phyloP scores from a whole-genome alignment of 2,113 vertebrate genomes.

The Pavo muticus region DNA sequence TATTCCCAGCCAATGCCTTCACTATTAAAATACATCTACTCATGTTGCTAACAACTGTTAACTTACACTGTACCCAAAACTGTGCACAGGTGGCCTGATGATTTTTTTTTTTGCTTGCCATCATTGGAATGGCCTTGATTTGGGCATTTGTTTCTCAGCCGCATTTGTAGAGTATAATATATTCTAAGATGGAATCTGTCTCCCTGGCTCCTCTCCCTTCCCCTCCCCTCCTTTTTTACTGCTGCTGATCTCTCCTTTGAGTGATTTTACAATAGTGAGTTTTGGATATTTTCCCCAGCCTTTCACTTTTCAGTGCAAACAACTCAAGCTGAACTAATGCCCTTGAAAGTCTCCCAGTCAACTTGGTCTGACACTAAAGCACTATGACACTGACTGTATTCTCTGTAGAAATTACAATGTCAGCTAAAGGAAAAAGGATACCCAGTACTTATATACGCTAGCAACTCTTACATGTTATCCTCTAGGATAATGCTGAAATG shows the following conservation, averaged over 20 bases:
- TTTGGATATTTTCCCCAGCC: neutral
- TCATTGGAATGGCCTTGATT: neutral
- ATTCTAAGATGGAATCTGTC: neutral
- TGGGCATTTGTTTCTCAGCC: neutral
- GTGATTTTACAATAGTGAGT: neutral
- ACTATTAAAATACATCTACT: neutral
- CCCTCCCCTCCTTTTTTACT: too few relatives aligned
- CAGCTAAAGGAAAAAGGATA: neutral
- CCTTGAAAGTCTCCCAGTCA: neutral
- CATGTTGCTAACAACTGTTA: neutral
- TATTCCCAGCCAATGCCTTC: constrained; percentile 24
- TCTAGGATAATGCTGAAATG: neutral
- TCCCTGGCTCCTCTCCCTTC: neutral
- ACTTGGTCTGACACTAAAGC: neutral
- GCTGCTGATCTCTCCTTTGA: neutral
- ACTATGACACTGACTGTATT: neutral
- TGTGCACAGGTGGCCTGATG: neutral
- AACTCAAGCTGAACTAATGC: neutral
- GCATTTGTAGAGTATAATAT: neutral
- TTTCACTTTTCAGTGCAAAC: neutral
- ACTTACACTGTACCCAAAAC: neutral
- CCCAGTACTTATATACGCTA: neutral
- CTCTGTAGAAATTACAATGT: neutral
- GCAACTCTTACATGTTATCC: neutral
- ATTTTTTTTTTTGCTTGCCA: neutral